phyloP scores from a whole-genome alignment of 2,888 invertebrate genomes.

The Nezara viridula region DNA sequence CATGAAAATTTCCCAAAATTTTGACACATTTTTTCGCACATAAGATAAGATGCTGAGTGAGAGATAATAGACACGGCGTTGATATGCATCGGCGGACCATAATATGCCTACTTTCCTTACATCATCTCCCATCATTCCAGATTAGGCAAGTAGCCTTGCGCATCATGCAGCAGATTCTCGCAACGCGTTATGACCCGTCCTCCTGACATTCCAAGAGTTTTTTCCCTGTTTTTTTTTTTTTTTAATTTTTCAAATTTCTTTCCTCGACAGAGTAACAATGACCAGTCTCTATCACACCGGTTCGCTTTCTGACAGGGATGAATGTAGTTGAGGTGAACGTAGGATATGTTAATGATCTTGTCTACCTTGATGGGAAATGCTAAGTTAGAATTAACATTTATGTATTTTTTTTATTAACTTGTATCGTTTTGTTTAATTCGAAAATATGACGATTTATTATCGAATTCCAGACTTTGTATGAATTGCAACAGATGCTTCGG shows the following conservation, averaged over 20 bases:
- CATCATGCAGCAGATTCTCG: constrained; percentile 18
- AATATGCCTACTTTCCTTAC: neutral
- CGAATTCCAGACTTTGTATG: too few species aligned
- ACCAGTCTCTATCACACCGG: too few species aligned
- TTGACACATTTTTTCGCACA: neutral
- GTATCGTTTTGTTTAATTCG: too few species aligned
- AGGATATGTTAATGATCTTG: too few species aligned
- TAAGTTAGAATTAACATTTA: too few species aligned
- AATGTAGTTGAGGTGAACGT: too few species aligned
- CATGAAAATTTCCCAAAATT: neutral
- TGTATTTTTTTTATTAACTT: too few species aligned
- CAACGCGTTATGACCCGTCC: constrained; percentile 15
- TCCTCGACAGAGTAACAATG: neutral
- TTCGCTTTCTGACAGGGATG: too few species aligned
- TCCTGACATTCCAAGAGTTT: neutral
- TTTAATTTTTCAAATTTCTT: neutral
- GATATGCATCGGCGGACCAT: constrained; percentile 24
- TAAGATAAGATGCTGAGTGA: neutral
- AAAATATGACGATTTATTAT: too few species aligned
- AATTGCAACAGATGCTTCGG: too few species aligned
- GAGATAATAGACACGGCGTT: neutral
- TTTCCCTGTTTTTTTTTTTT: neutral
- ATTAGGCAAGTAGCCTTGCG: constrained; percentile 33
- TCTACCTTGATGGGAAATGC: too few species aligned
- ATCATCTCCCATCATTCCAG: constrained; percentile 36